Base-by-base conservation (phyloP, 2,888 invertebrate species). In the Linnaemya vulpina region DNA sequence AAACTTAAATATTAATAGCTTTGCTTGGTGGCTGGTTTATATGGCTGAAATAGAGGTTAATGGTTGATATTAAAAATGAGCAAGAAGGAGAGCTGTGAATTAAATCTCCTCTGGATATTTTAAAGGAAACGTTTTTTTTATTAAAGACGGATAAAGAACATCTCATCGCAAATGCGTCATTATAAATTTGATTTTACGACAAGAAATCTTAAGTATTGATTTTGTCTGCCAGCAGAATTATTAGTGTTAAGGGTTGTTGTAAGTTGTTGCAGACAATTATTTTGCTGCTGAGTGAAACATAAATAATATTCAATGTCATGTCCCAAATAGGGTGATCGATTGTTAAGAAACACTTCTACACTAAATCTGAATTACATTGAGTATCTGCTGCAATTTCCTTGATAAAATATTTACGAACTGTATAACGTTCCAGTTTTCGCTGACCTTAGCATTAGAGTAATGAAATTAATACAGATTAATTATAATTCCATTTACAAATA, bases 141-240 rank as follows among this genome's bases (percentile, higher is more conserved):
- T 10, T 49, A n/a, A 43, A 62, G 11, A 11, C n/a, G 53, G 62
- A 15, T n/a, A 35, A 58, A 46, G 7, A 58, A 55, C 49, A 51
- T 65, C n/a, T n/a, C 25, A 20, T 15, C 1, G 73, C 70, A 77
- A 83, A 60, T 63, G 65, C 40, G 65, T 60, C 82, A 83, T 83
- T 71, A 77, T 65, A 70, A 60, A 58, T 5, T 15, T 83, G 58
- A 77, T 84, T 84, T 84, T 77, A 81, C 58, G 73, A 67, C 68
- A 73, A 76, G 62, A 67, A 81, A 77, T 81, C 67, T 76, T 76
- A 51, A 65, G 65, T 46, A 76, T 73, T 83, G 77, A 22, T 38
- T 13, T 5, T 40, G 55, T 58, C 9, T 5, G 11, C 58, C 51
- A 62, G 22, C 1, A 17, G 40, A 17, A 30, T 35, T 9, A 17